Percentiles rank a stretch among this genome's conserved stretches.
Conservation (phyloP, 1,140 invertebrate genomes). For the Drosophila ficusphila region DNA sequence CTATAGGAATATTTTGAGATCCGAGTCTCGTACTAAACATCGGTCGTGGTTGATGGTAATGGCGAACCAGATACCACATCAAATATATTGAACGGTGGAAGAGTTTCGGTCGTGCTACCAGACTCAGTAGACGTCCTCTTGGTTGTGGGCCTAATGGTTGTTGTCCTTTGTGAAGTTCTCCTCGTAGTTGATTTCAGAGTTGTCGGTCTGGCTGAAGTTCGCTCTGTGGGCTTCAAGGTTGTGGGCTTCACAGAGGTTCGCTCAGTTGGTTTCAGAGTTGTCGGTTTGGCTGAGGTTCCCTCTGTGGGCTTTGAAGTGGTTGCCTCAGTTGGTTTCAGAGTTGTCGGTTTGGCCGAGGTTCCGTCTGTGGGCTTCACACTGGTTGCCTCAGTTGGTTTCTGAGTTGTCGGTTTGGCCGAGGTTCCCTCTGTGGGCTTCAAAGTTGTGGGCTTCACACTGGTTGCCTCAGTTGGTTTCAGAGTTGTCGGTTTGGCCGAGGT, state of each 20-base stretch:
- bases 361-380: not conserved
- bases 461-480: not conserved
- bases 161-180: not conserved
- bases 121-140: not conserved
- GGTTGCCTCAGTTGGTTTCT: not conserved
- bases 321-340: not conserved
- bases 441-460: not conserved
- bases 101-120: constrained; percentile 4
- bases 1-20: not conserved
- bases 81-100: constrained; percentile 46
- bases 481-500: not conserved
- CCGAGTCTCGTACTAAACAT: not conserved
- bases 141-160: not conserved
- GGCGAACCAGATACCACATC: not conserved
- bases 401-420: not conserved
- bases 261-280: not conserved
- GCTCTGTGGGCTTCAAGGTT: not conserved
- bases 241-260: too few relatives aligned
- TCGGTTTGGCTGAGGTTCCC: too few relatives aligned
- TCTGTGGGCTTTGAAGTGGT: not conserved
- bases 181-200: not conserved
- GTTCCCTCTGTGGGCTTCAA: not conserved
- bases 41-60: too few relatives aligned
- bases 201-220: not conserved
- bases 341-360: not conserved